Percentiles rank a stretch among this genome's conserved stretches.
These are phyloP conservation scores for Chironomus striatipennis DNA, from an alignment of 1,140 invertebrate genomes.

Conservation along the genomic window DNA sequence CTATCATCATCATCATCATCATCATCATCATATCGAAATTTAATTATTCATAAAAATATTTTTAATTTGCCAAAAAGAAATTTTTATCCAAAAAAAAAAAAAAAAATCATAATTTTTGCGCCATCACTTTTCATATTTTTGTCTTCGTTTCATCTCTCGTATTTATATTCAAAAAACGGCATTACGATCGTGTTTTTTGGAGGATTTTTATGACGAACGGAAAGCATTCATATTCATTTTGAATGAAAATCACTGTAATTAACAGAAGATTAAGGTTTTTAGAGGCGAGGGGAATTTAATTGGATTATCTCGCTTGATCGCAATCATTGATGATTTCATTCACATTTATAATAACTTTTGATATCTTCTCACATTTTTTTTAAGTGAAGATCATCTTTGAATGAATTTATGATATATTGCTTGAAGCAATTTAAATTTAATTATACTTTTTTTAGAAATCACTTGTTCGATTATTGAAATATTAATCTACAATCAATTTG, in stretches of 20 bases:
- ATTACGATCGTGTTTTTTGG: not conserved
- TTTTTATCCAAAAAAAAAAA: not conserved
- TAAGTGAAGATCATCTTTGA: not conserved
- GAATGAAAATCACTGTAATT: constrained; percentile 13
- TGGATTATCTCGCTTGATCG: constrained; percentile 6
- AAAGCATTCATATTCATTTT: constrained; percentile 14
- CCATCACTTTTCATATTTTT: constrained; percentile 7
- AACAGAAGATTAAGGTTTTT: constrained; percentile 1
- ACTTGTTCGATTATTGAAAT: too few species aligned
- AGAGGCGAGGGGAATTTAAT: not conserved
- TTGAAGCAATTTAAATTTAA: not conserved
- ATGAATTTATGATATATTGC: not conserved
- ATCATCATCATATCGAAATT: constrained; percentile 3
- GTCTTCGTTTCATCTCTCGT: not conserved
- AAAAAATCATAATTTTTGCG: constrained; percentile 6
- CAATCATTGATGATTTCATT: not conserved
- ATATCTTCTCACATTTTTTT: not conserved
- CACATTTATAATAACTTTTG: not conserved
- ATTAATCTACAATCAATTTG: too few species aligned
- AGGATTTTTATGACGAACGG: constrained; percentile 1
- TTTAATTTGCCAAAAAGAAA: not conserved
- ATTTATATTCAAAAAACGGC: not conserved
- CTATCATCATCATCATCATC: not conserved
- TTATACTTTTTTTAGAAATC: not conserved
- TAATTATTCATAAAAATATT: constrained; percentile 15